A percentile compares a stretch with the other conserved stretches of the same genome.
Evolutionary conservation across 2,113 vertebrate species (phyloP).

Genomic region (Brachyhypopomus gauderio): DNA sequence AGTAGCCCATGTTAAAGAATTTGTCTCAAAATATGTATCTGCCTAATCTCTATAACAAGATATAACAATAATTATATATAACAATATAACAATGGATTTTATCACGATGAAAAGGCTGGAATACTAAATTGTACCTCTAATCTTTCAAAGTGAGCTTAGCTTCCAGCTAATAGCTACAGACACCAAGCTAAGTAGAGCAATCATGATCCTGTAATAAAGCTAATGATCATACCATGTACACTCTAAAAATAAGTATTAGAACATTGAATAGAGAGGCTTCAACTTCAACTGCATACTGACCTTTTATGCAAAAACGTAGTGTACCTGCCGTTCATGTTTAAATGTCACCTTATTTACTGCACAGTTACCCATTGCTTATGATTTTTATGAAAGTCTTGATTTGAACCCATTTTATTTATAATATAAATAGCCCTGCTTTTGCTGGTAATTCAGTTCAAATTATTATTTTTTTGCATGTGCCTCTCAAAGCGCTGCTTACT

Average conservation of each 20-base stretch:
- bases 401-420: too few relatives aligned
- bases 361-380: too few relatives aligned
- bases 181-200: neutral
- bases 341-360: neutral
- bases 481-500: too few relatives aligned
- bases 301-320: neutral
- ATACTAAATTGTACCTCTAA: neutral
- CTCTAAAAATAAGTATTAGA: conserved; percentile 23
- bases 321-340: neutral
- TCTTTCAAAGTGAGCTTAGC: conserved; percentile 5
- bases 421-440: too few relatives aligned
- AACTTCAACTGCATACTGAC: conserved; percentile 1
- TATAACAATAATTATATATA: too few relatives aligned
- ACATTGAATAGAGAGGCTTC: neutral
- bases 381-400: too few relatives aligned
- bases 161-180: neutral
- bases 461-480: too few relatives aligned
- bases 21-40: conserved; percentile 8
- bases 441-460: too few relatives aligned
- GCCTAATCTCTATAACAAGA: neutral
- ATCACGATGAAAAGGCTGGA: neutral
- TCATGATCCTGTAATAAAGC: conserved; percentile 17
- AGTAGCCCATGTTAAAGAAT: neutral
- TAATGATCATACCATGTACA: neutral
- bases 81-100: conserved; percentile 3